Evolutionary conservation across 2,888 invertebrate species (phyloP).

Genomic region (Protodeltote pygarga): DNA sequence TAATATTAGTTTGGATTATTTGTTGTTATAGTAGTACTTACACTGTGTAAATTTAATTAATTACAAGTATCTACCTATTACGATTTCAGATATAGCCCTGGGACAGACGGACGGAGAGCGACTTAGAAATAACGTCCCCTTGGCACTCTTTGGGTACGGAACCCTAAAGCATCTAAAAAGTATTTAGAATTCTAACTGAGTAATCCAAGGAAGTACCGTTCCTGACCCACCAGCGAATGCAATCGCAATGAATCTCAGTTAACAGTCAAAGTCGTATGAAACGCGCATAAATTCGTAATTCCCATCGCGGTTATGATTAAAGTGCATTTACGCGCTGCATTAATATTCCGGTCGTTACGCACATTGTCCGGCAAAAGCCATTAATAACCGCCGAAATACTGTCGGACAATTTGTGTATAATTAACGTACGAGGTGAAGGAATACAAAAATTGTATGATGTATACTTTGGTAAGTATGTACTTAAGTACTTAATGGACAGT

Average conservation of each 20-base stretch:
- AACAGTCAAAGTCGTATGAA: not conserved
- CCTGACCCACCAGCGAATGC: no score
- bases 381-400: slow-evolving; percentile 41
- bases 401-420: slow-evolving; percentile 36
- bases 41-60: no score
- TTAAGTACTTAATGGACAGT: slow-evolving; percentile 7
- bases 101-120: no score
- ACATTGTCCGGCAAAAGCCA: slow-evolving; percentile 42
- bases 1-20: no score
- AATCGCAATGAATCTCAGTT: slow-evolving; percentile 2
- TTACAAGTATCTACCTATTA: no score
- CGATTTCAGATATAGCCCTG: no score
- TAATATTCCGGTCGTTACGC: slow-evolving; percentile 55
- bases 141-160: no score
- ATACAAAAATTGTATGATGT: slow-evolving; percentile 27
- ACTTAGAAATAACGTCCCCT: no score
- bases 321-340: slow-evolving; percentile 40
- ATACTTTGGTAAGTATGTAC: slow-evolving; percentile 1
- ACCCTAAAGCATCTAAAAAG: no score
- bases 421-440: slow-evolving; percentile 17
- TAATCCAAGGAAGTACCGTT: no score
- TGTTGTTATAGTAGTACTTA: no score
- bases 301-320: slow-evolving; percentile 42
- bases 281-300: slow-evolving; percentile 21
- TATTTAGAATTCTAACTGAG: no score